Base-by-base conservation (phyloP, 2,113 vertebrate species). In the Thalassoma bifasciatum region DNA sequence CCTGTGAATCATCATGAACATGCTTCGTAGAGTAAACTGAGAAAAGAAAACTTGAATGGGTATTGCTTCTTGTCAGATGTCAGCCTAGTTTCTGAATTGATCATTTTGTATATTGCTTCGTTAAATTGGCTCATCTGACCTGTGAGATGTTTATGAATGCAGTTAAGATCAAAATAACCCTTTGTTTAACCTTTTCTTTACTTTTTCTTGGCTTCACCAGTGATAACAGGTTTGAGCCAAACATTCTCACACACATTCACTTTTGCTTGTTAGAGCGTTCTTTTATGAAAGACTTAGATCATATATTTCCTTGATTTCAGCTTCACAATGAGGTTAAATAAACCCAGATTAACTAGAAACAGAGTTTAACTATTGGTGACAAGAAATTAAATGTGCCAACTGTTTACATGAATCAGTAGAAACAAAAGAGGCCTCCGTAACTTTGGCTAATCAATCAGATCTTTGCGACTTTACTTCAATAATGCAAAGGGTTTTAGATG, bases 1-100 rank as follows among this genome's bases (percentile, higher is more conserved):
- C 12, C 57, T 56, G 16, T 37, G 8, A 81, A 64, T 30, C n/a
- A 59, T 61, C 34, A 40, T 26, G 10, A 57, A 46, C 12, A 65
- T 49, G 14, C 2, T 63, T 16, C 7, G 6, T 67, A 23, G 30
- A 66, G 54, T 23, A 0, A 24, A 68, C 62, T 53, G 40, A 49
- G 2, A 72, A 56, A 72, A 14, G 5, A 82, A 74, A 80, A 54
- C 69, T 77, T 84, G 11, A 56, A 23, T 61, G 61, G 60, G 82
- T 90, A 91, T 90, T 91, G 88, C 88, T 91, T 75, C 60, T 17
- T 49, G 58, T 72, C 44, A 54, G 69, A 68, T 52, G 14, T 66
- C 57, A 38, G 40, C 67, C 50, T 22, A 72, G 56, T 82, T 30
- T 72, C 8, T 77, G 42, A 34, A 66, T 47, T 69, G 22, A 12